Evolutionary conservation across 2,888 invertebrate genomes (phyloP).

Genomic region (Cosmia trapezina): DNA sequence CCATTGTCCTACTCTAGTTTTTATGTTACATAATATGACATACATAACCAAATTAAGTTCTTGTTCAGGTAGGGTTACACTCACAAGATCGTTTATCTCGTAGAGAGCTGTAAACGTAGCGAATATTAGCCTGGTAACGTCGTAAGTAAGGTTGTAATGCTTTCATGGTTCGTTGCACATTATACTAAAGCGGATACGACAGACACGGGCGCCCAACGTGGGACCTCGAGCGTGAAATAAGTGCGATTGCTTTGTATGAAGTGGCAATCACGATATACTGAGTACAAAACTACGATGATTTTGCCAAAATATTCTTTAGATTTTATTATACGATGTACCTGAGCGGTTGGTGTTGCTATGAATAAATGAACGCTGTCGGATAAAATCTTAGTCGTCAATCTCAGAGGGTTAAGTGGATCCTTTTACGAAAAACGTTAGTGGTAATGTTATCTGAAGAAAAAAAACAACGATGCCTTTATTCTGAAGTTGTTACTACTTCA

Average conservation of each 20-base stretch:
- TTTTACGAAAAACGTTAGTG: slow-evolving; percentile 29
- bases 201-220: slow-evolving; percentile 63
- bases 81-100: slow-evolving; percentile 44
- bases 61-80: slow-evolving; percentile 21
- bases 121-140: slow-evolving; percentile 71
- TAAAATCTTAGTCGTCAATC: slow-evolving; percentile 51
- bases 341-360: slow-evolving; percentile 35
- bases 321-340: slow-evolving; percentile 33
- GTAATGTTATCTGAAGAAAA: slow-evolving; percentile 18
- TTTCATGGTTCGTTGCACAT: slow-evolving; percentile 77
- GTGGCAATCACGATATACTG: slow-evolving; percentile 67
- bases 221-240: slow-evolving; percentile 75
- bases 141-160: slow-evolving; percentile 76
- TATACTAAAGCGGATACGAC: slow-evolving; percentile 68
- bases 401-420: slow-evolving; percentile 30
- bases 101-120: slow-evolving; percentile 58
- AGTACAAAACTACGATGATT: slow-evolving; percentile 49
- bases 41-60: slow-evolving; percentile 44
- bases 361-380: slow-evolving; percentile 50
- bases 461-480: slow-evolving; percentile 17
- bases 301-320: slow-evolving; percentile 44
- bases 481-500: slow-evolving; percentile 17
- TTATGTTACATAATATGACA: slow-evolving; percentile 25
- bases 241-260: slow-evolving; percentile 76
- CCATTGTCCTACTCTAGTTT: slow-evolving; percentile 11